Base-by-base conservation (phyloP, 1,140 invertebrate species). In the Steinernema feltiae region DNA sequence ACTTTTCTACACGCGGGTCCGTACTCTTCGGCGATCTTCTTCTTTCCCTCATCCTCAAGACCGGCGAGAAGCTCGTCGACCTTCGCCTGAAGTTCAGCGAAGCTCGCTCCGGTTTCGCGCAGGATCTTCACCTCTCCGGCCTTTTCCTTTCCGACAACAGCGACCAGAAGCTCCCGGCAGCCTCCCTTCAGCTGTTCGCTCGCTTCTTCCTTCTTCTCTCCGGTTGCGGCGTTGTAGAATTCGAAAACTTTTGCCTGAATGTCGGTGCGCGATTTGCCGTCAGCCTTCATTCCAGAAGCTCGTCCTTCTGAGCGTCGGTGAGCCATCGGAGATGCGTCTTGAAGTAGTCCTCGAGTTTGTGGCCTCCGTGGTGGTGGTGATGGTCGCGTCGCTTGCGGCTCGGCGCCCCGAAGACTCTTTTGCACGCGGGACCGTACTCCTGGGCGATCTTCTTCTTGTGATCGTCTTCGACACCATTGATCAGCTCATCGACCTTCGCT, bases 361-460 rank as follows among this genome's bases (percentile, higher is more conserved):
- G 53, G 24, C 24, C 12, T n/a, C 24, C 15, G 7, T 63, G 15
- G 3, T 17, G 24, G 24, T 63, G 53, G 24, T 12, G 7, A 27
- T 63, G 53, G 53, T 63, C 15, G 3, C 24, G 15, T 3, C 24
- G 53, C 2, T 21, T 7, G 18, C 35, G 35, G 35, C 35, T 27
- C 7, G 24, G 30, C 7, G 21, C 53, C 7, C 18, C 41, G 48
- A 80, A 71, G 15, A 71, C 70, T 21, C 21, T 7, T 21, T 71
- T 71, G 70, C 70, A 71, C 7, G 70, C 32, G 32, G 32, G 70
- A 41, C 32, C 70, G 46, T 35, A 32, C 15, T 32, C 70, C 7
- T 3, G 12, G 12, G 91, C 70, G 24, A 71, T 73, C 29, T 73
- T 17, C 30, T 73, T 73, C 72, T 73, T 73, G 30, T 73, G 30